A percentile compares a stretch with the other conserved stretches of the same genome.
phyloP scores from a whole-genome alignment of 2,797 vertebrate species.

The Sebastes taczanowskii region DNA sequence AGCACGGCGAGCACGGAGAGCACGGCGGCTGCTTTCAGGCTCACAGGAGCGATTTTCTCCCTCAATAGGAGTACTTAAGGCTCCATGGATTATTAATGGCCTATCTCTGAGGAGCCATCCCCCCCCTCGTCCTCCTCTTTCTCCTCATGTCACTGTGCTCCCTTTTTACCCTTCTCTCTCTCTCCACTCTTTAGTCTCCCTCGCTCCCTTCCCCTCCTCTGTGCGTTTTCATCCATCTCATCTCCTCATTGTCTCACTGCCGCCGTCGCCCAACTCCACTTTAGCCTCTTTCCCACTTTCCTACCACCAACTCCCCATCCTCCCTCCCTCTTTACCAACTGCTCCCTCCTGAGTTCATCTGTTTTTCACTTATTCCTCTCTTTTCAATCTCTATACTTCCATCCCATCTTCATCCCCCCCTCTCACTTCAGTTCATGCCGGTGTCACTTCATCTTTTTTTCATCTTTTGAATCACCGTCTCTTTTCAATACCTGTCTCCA shows the following conservation, averaged over 20 bases:
- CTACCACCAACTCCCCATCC: background rate
- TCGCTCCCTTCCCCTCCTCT: background rate
- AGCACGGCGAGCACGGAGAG: conserved; percentile 8
- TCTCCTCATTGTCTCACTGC: conserved; percentile 20
- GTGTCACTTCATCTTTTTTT: conserved; percentile 16
- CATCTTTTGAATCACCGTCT: too few relatives aligned
- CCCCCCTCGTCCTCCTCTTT: background rate
- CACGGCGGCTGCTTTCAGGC: conserved; percentile 42
- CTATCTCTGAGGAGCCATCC: conserved; percentile 56
- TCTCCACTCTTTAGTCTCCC: background rate
- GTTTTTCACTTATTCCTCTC: conserved; percentile 18
- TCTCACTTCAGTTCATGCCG: conserved; percentile 1
- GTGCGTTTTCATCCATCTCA: conserved; percentile 21
- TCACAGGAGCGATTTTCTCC: conserved; percentile 67
- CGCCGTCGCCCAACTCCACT: background rate
- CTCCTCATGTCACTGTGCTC: conserved; percentile 37
- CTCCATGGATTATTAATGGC: conserved; percentile 81
- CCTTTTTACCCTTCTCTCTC: background rate
- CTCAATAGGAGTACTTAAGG: conserved; percentile 75
- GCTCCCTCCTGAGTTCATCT: conserved; percentile 2
- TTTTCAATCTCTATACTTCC: conserved; percentile 24
- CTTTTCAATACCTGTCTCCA: conserved; percentile 16
- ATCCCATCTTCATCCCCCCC: conserved; percentile 13
- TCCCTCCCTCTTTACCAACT: background rate
- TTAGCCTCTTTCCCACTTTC: background rate